A percentile compares a stretch with the other conserved stretches of the same genome.
Evolutionary conservation across 37 sponge, comb jelly and placozoan species (phyloP).

Genomic region (Sycon ciliatum): DNA sequence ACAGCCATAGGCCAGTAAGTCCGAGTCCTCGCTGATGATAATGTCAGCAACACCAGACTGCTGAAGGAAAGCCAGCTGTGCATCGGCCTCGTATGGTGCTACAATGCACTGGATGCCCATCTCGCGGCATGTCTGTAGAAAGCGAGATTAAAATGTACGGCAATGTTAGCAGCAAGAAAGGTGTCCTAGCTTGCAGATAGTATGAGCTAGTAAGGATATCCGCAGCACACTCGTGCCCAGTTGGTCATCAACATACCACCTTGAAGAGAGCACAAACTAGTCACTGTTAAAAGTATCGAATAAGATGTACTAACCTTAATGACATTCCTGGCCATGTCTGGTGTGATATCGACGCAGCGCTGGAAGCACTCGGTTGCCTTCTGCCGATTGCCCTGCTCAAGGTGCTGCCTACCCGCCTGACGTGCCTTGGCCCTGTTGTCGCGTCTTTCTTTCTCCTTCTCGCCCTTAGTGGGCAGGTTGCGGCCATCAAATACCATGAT

Average conservation of each 20-base stretch:
- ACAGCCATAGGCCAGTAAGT: constrained; percentile 86
- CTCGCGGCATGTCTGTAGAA: constrained; percentile 55
- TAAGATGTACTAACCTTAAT: constrained; percentile 66
- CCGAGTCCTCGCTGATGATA: constrained; percentile 94
- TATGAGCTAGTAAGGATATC: background rate
- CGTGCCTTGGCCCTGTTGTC: constrained; percentile 9
- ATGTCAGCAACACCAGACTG: constrained; percentile 64
- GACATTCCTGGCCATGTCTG: constrained; percentile 81
- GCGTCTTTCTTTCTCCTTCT: constrained; percentile 68
- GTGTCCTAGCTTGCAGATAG: background rate
- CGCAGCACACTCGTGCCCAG: too few species aligned
- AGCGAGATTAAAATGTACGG: too few species aligned
- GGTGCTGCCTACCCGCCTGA: background rate
- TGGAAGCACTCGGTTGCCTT: constrained; percentile 89
- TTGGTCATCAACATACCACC: too few species aligned
- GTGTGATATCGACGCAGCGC: constrained; percentile 80
- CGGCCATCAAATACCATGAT: constrained; percentile 94
- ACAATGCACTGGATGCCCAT: constrained; percentile 81
- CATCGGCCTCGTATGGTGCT: constrained; percentile 96
- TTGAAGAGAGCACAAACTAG: too few species aligned
- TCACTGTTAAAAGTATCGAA: too few species aligned
- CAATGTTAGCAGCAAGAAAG: background rate
- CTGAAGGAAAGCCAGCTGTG: constrained; percentile 82
- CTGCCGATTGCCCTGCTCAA: constrained; percentile 18
- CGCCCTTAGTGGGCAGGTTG: constrained; percentile 67